Conservation (phyloP, 2,888 invertebrate genomes). For the Pseudolycoriella hygida region DNA sequence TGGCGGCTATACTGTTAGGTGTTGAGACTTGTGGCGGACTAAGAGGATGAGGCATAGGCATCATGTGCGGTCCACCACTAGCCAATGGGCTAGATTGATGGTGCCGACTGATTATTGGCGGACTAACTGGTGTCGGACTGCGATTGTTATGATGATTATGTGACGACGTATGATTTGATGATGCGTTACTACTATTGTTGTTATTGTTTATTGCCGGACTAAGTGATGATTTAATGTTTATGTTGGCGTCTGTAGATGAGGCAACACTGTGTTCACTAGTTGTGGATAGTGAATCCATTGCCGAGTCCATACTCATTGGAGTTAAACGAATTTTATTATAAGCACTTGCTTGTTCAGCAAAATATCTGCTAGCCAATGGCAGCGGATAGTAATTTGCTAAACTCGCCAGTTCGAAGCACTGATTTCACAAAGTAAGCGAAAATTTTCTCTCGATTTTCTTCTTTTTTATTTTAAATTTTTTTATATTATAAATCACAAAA, state of each 20-base stretch:
- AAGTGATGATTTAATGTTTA: constrained; percentile 27
- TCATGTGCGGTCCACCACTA: constrained; percentile 19
- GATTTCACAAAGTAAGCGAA: not conserved
- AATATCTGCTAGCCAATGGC: constrained; percentile 9
- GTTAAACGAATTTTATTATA: constrained; percentile 7
- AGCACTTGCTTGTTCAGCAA: constrained; percentile 7
- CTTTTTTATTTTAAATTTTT: not conserved
- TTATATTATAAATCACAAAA: not conserved
- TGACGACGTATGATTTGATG: constrained; percentile 19
- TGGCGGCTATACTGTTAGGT: constrained; percentile 20
- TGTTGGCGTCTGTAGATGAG: constrained; percentile 28
- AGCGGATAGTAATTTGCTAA: constrained; percentile 8
- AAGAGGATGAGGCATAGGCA: constrained; percentile 40
- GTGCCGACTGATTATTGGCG: constrained; percentile 19
- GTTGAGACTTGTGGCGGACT: constrained; percentile 47
- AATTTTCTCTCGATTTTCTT: not conserved
- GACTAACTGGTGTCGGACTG: constrained; percentile 24
- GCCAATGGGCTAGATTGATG: constrained; percentile 22
- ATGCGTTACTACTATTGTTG: constrained; percentile 17
- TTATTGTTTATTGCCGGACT: constrained; percentile 29
- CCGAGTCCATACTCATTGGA: constrained; percentile 32
- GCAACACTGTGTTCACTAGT: constrained; percentile 37
- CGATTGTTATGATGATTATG: constrained; percentile 3
- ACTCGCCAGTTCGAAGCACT: constrained; percentile 7
- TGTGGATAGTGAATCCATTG: constrained; percentile 34